Evolutionary conservation across 2,797 vertebrate species (phyloP), one percentile per base, ranked within the genome.

Genomic region (Halcyon badia): DNA sequence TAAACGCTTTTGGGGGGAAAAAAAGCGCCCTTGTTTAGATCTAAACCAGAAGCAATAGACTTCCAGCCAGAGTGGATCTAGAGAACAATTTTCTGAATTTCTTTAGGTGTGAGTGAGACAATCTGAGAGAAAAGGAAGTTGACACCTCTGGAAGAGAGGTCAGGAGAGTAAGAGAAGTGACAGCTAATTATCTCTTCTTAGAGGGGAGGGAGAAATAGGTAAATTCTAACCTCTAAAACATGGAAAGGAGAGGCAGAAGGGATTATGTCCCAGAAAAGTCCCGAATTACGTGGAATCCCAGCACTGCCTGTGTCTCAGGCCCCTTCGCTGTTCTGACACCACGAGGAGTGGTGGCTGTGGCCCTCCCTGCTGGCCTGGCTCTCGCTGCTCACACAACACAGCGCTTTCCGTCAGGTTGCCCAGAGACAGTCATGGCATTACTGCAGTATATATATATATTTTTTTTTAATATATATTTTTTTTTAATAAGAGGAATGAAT

Each of bases 1-100:
- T 33, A 81, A 81, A 81, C 5, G 18, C 9, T 81, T 35, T 0
- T 10, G 16, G 35, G 7, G 19, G 3, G 0, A 25, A 7, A 35
- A 68, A 69, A 15, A 44, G 19, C 14, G 0, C 8, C 20, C 35
- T 31, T 62, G 46, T 60, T 71, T 64, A 56, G 9, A 28, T 57
- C n/a, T 71, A 57, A 78, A 90, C 6, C n/a, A 60, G 68, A 80
- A 41, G 22, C 28, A 66, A 42, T 9, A 71, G 66, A 46, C 10
- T 33, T 78, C 28, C 39, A 65, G 10, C 10, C 2, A 3, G 39
- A 39, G 22, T 24, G 10, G 62, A 89, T 85, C 22, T 46, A 46
- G 35, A 70, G 17, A 82, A 64, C 2, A 30, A 39, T 69, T 86
- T 66, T 48, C 42, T 1, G 0, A 30, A 39, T 52, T 58, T 79